Base-by-base conservation (phyloP, 2,113 vertebrate species). In the Hypanus sabinus region DNA sequence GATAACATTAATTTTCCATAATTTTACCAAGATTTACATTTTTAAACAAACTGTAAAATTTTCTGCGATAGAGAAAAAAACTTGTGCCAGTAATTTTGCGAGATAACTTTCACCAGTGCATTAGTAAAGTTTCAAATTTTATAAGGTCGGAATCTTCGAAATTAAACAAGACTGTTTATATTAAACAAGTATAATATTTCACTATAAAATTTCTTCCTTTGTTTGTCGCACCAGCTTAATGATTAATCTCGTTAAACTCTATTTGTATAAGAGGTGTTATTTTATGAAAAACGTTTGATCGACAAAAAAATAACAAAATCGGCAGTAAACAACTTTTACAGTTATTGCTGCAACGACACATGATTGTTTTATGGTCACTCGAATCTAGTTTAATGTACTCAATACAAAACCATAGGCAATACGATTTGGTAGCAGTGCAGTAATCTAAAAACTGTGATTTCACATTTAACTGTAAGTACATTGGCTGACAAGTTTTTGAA, bases 241-340 rank as follows among this genome's bases (percentile, higher is more conserved):
- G 30, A 65, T 90, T 90, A 8, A 16, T 65, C 30, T 30, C 30
- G 30, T 33, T 88, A 3, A n/a, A 5, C 57, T 88, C 27, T 33
- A 33, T n/a, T 88, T 88, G 57, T 27, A 33, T 57, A 65, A 55
- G 57, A 88, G 14, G 33, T 65, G n/a, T 88, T 18, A 88, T 88
- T 88, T 88, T 88, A 12, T 85, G 81, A 46, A 85, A 85, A 83
- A 55, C 24, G 24, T 62, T 30, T n/a, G 62, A 65, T 88, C 85
- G 62, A 88, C 30, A 88, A 30, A 27, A 68, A 60, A n/a, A 12
- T 14, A 62, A 33, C 30, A 88, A 62, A 33, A 62, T 65, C 30
- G 85, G 62, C 14, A n/a, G 12, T 88, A 65, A 30, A 33, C 0
- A 88, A 18, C 7, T 24, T 55, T 80, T 80, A 33, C 81, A 30